Evolutionary conservation across 1,140 invertebrate species (phyloP).

Genomic region (Microplitis demolitor): DNA sequence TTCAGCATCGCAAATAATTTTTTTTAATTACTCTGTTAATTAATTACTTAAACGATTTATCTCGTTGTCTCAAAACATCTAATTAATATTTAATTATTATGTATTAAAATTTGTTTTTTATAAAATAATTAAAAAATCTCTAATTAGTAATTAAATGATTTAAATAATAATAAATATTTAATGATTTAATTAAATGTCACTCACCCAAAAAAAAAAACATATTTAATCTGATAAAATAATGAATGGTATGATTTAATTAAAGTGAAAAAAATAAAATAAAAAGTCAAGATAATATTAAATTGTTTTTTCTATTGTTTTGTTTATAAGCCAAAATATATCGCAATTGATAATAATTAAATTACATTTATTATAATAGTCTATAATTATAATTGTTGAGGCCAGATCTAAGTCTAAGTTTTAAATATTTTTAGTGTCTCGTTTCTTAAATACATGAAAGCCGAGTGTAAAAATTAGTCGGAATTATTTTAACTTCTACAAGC

Average conservation of each 20-base stretch:
- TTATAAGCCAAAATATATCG: background rate
- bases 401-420: slow-evolving; percentile 4
- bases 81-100: too few relatives aligned
- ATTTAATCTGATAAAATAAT: background rate
- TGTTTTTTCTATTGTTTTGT: background rate
- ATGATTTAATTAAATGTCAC: background rate
- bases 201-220: background rate
- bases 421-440: slow-evolving; percentile 14
- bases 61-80: too few relatives aligned
- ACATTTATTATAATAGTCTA: background rate
- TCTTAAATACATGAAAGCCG: slow-evolving; percentile 9
- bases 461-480: slow-evolving; percentile 31
- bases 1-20: too few relatives aligned
- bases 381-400: background rate
- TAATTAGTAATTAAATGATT: too few relatives aligned
- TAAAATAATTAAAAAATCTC: too few relatives aligned
- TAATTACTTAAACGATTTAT: too few relatives aligned
- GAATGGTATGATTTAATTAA: background rate
- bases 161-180: too few relatives aligned
- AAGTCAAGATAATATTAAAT: background rate
- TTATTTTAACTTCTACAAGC: slow-evolving; percentile 31
- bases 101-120: too few relatives aligned
- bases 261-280: background rate
- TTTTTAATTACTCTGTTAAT: too few relatives aligned
- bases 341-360: slow-evolving; percentile 2